A percentile compares a stretch with the other conserved stretches of the same genome.
Evolutionary conservation across 1,140 invertebrate genomes (phyloP).

Genomic region (Habropoda laboriosa): DNA sequence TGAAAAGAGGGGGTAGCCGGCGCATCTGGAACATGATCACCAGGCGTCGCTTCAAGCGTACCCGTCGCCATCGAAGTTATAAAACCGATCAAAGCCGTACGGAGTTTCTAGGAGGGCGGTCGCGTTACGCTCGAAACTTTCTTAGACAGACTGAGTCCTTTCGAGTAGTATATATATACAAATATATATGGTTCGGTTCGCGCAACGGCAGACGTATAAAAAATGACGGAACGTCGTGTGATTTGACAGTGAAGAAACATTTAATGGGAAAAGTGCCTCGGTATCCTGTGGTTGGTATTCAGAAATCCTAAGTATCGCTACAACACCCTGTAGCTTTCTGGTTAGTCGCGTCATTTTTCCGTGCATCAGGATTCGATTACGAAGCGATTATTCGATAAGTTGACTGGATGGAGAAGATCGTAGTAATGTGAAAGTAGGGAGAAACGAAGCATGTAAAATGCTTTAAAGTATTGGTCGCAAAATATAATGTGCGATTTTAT

Average conservation of each 20-base stretch:
- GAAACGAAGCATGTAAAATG: constrained; percentile 9
- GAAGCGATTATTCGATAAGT: constrained; percentile 25
- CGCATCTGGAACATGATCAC: constrained; percentile 16
- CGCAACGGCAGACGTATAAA: constrained; percentile 38
- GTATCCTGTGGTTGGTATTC: constrained; percentile 54
- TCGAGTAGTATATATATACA: constrained; percentile 25
- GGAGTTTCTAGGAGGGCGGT: constrained; percentile 70
- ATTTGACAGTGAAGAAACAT: constrained; percentile 68
- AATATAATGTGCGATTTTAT: constrained; percentile 22
- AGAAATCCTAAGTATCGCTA: constrained; percentile 38
- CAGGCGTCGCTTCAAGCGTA: constrained; percentile 44
- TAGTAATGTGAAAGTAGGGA: constrained; percentile 1
- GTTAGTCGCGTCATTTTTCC: constrained; percentile 47
- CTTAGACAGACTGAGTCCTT: constrained; percentile 41
- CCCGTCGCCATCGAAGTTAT: constrained; percentile 37
- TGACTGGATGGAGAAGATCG: background rate
- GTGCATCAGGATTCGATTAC: constrained; percentile 48
- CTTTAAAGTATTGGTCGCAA: constrained; percentile 21
- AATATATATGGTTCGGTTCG: constrained; percentile 57
- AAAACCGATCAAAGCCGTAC: constrained; percentile 68
- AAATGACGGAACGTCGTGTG: constrained; percentile 62
- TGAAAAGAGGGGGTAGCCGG: constrained; percentile 8
- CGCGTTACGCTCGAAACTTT: constrained; percentile 62
- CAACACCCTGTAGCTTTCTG: constrained; percentile 25
- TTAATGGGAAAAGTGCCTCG: constrained; percentile 60